phyloP scores from a whole-genome alignment of 2,888 invertebrate genomes.

The Hirtodrosophila trivittata region DNA sequence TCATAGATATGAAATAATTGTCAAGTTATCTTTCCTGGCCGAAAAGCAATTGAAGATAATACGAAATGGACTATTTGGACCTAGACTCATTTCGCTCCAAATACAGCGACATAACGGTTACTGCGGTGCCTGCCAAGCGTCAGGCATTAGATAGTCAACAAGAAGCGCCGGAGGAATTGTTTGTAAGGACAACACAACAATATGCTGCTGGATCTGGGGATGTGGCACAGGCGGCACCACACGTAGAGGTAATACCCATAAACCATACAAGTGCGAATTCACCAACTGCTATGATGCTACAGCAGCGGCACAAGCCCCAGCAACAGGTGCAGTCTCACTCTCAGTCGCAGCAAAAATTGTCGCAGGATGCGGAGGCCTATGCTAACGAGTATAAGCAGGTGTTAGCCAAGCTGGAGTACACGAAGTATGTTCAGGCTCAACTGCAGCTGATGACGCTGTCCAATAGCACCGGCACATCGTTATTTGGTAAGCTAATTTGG shows the following conservation, averaged over 20 bases:
- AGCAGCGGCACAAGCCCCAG: slow-evolving; percentile 3
- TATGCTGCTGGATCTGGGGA: neutral
- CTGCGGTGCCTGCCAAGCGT: slow-evolving; percentile 43
- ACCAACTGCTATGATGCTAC: neutral
- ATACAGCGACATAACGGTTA: slow-evolving; percentile 68
- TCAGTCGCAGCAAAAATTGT: slow-evolving; percentile 18
- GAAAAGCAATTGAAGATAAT: too few species aligned
- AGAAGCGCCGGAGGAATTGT: neutral
- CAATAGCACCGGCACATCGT: slow-evolving; percentile 2
- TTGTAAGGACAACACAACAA: neutral
- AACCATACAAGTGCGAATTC: neutral
- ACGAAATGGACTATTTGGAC: slow-evolving; percentile 56
- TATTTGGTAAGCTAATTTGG: slow-evolving; percentile 7
- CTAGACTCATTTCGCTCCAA: slow-evolving; percentile 63
- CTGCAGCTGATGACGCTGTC: slow-evolving; percentile 49
- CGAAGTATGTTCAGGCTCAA: slow-evolving; percentile 61
- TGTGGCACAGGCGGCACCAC: neutral
- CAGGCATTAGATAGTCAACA: neutral
- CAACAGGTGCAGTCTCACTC: slow-evolving; percentile 4
- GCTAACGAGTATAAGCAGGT: slow-evolving; percentile 60
- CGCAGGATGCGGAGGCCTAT: slow-evolving; percentile 34
- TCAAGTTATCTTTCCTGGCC: too few species aligned
- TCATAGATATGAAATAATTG: neutral
- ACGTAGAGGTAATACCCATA: slow-evolving; percentile 47
- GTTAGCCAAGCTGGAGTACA: slow-evolving; percentile 65